A percentile compares a stretch with the other conserved stretches of the same genome.
Conservation (phyloP, 2,888 invertebrate species). For the Ophion costatus region DNA sequence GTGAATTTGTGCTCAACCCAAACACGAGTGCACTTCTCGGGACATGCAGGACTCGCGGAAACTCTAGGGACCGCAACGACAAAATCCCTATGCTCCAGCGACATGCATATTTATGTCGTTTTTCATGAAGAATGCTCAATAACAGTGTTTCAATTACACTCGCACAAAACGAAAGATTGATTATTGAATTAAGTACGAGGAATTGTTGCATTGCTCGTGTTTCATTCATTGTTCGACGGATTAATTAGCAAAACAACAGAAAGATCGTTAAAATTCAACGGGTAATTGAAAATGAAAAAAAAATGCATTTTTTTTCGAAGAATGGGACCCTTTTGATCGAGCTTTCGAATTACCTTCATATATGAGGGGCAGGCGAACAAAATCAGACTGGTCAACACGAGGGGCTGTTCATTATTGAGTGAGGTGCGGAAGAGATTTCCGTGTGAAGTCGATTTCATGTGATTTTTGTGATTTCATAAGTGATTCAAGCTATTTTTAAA, state of each 20-base stretch:
- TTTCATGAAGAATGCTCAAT: not conserved
- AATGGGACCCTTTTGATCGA: not conserved
- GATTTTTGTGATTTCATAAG: too few relatives aligned
- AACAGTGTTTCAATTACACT: not conserved
- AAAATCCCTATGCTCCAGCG: not conserved
- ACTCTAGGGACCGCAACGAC: slow-evolving; percentile 21
- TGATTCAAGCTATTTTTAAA: too few relatives aligned
- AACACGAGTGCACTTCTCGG: not conserved
- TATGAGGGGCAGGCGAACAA: too few relatives aligned
- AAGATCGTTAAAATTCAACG: not conserved
- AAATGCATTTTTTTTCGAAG: not conserved
- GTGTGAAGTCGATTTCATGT: too few relatives aligned
- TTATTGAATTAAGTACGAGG: not conserved
- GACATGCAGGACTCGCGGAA: slow-evolving; percentile 35
- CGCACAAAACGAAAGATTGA: not conserved
- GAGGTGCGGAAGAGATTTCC: too few relatives aligned
- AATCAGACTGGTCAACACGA: too few relatives aligned
- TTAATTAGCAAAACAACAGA: not conserved
- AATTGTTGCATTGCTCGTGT: too few relatives aligned
- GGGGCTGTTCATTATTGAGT: too few relatives aligned
- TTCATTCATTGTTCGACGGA: not conserved
- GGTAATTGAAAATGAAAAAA: not conserved
- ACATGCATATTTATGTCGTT: not conserved
- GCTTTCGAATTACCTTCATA: not conserved
- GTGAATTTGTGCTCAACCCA: slow-evolving; percentile 39